phyloP scores from a whole-genome alignment of 2,797 vertebrate species.

The Trematomus bernacchii region DNA sequence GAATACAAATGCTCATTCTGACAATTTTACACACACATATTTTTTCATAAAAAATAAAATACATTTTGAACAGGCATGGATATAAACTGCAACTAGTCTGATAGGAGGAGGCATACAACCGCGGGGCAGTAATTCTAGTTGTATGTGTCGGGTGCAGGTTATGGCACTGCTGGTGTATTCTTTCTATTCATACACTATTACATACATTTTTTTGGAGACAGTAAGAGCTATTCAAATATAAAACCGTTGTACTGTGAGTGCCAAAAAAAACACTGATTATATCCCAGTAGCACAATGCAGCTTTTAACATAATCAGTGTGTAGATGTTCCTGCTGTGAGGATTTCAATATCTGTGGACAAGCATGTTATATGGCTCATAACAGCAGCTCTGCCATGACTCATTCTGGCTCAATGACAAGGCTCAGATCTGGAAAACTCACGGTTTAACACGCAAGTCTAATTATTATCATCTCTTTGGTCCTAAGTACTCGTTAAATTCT shows the following conservation, averaged over 20 bases:
- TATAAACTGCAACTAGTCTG: too few species aligned
- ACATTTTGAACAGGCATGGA: too few species aligned
- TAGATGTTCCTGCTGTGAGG: not conserved
- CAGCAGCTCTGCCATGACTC: not conserved
- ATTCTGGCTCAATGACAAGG: not conserved
- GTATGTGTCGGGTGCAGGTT: not conserved
- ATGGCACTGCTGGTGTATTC: not conserved
- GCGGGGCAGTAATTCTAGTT: too few species aligned
- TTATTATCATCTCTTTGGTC: not conserved
- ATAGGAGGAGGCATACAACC: too few species aligned
- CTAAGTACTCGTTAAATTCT: not conserved
- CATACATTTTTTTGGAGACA: not conserved
- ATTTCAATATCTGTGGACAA: constrained; percentile 4
- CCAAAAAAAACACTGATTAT: not conserved
- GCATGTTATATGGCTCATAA: not conserved
- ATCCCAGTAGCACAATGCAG: not conserved
- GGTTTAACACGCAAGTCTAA: not conserved
- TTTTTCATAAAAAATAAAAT: too few species aligned
- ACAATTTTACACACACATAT: too few species aligned
- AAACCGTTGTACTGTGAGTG: not conserved
- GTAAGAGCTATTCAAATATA: not conserved
- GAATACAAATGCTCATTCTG: too few species aligned
- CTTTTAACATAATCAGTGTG: not conserved
- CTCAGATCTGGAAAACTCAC: not conserved
- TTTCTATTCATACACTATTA: not conserved